A percentile compares a stretch with the other conserved stretches of the same genome.
Evolutionary conservation across 2,113 vertebrate genomes (phyloP).

Genomic region (Corapipo altera): DNA sequence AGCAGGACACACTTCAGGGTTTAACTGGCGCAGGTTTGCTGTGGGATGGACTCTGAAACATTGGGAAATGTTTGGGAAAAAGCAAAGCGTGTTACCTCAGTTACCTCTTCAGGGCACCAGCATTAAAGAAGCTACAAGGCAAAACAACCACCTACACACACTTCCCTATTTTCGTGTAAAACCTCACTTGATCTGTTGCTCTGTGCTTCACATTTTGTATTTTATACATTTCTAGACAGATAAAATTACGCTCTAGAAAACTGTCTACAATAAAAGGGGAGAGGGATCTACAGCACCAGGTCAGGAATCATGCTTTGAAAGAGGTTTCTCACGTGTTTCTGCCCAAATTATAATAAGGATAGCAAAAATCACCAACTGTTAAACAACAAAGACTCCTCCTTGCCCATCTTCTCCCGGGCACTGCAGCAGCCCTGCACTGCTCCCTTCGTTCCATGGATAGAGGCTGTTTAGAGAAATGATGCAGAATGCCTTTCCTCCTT

Average conservation of each 20-base stretch:
- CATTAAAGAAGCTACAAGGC: not conserved
- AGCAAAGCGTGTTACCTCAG: not conserved
- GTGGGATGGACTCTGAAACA: not conserved
- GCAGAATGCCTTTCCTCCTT: not conserved
- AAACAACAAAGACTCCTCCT: not conserved
- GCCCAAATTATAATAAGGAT: not conserved
- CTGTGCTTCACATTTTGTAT: not conserved
- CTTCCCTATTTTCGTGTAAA: not conserved
- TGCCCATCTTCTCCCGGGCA: not conserved
- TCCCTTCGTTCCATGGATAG: rapidly evolving
- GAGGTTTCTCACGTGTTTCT: not conserved
- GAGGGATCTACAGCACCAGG: not conserved
- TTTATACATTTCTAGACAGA: not conserved
- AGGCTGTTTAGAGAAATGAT: not conserved
- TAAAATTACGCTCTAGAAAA: not conserved
- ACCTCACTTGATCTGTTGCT: not conserved
- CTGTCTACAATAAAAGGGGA: not conserved
- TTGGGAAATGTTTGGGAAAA: not conserved
- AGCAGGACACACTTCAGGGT: not conserved
- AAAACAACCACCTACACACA: not conserved
- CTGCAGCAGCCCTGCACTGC: not conserved
- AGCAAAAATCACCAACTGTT: not conserved
- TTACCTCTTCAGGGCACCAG: not conserved
- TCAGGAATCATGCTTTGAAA: not conserved
- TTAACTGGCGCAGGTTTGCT: not conserved